Percentiles rank a stretch among this genome's conserved stretches.
phyloP scores from a whole-genome alignment of 1,140 invertebrate genomes.

The Tetramorium parvispinum region DNA sequence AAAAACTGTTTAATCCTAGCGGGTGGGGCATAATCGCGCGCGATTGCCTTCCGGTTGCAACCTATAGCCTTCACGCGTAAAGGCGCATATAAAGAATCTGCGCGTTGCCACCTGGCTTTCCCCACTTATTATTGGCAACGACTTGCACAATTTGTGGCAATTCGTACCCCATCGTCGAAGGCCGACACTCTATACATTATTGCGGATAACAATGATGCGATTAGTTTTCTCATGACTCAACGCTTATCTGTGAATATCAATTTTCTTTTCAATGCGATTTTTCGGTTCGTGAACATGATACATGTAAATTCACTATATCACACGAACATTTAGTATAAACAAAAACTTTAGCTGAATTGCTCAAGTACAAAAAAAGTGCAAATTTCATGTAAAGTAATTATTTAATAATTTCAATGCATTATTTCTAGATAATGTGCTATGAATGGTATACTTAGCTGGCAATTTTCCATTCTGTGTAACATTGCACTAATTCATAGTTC shows the following conservation, averaged over 20 bases:
- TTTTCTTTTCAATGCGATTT: not conserved
- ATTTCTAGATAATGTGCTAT: not conserved
- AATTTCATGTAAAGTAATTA: not conserved
- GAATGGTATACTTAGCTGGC: not conserved
- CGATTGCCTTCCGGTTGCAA: conserved; percentile 52
- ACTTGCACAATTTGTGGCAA: conserved; percentile 12
- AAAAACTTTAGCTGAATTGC: not conserved
- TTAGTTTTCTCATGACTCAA: not conserved
- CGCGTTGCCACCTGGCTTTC: conserved; percentile 3
- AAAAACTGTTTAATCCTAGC: not conserved
- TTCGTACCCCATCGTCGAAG: not conserved
- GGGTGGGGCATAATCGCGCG: not conserved
- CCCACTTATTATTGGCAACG: conserved; percentile 31
- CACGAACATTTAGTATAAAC: not conserved
- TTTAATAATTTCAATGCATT: not conserved
- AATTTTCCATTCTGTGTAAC: not conserved
- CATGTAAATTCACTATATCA: not conserved
- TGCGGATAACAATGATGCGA: not conserved
- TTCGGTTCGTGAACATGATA: not conserved
- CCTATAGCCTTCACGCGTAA: not conserved
- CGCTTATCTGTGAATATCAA: not conserved
- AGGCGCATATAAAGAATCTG: not conserved
- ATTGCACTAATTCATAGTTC: not conserved
- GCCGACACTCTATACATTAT: not conserved
- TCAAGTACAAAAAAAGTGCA: not conserved